Conservation (phyloP, 2,888 invertebrate species). For the Congeria kusceri region DNA sequence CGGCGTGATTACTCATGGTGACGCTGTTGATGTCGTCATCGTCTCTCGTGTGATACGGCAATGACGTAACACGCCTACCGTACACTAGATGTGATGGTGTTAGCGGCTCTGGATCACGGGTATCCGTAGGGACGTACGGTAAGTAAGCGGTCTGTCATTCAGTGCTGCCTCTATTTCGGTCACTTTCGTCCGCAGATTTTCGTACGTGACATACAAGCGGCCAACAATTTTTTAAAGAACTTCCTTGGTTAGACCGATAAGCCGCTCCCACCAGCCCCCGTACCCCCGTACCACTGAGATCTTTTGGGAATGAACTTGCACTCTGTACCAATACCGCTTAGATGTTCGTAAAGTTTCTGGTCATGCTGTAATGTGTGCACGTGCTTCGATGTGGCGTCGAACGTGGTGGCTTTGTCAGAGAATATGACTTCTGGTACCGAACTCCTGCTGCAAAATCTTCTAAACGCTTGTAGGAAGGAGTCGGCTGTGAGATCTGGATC, state of each 20-base stretch:
- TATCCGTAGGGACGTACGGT: neutral
- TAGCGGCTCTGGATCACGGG: no score
- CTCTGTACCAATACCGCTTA: neutral
- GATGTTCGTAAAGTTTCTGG: neutral
- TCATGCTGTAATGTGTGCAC: neutral
- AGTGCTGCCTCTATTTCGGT: neutral
- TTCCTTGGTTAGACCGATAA: neutral
- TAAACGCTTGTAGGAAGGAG: constrained; percentile 14
- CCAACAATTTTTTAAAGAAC: neutral
- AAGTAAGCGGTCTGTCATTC: neutral
- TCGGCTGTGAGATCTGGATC: constrained; percentile 9
- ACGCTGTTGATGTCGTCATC: no score
- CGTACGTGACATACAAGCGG: neutral
- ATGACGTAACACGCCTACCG: no score
- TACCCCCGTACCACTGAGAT: neutral
- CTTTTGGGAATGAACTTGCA: neutral
- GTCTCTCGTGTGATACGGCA: no score
- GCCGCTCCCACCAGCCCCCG: neutral
- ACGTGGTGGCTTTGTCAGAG: neutral
- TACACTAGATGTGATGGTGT: no score
- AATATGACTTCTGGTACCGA: neutral
- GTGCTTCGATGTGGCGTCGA: neutral
- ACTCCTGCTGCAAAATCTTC: constrained; percentile 8
- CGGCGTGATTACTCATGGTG: no score
- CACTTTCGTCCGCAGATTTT: neutral